A percentile compares a stretch with the other conserved stretches of the same genome.
Evolutionary conservation across 2,113 vertebrate species (phyloP).

Genomic region (Clinocottus analis): DNA sequence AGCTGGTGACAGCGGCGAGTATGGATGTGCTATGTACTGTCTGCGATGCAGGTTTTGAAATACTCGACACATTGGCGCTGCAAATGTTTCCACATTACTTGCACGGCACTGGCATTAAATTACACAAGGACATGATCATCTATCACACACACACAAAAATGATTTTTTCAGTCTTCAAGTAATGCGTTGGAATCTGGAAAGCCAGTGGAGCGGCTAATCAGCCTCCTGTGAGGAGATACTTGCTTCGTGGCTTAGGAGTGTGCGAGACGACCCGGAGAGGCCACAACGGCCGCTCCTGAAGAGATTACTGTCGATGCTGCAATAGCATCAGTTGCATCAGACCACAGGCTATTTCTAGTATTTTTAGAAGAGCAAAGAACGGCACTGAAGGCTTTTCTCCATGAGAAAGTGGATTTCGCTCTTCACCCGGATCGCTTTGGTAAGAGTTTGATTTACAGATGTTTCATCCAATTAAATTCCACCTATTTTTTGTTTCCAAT

Average conservation of each 20-base stretch:
- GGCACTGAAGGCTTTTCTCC: not conserved
- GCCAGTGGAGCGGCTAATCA: not conserved
- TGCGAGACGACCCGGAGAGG: not conserved
- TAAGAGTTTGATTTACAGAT: not conserved
- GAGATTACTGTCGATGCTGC: not conserved
- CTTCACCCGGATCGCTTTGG: not conserved
- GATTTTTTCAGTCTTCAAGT: not conserved
- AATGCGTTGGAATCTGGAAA: not conserved
- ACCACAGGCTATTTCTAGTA: no score
- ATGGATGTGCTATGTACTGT: not conserved
- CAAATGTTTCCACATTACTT: not conserved
- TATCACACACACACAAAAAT: not conserved
- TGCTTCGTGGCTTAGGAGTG: not conserved
- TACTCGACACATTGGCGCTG: not conserved
- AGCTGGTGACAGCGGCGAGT: not conserved
- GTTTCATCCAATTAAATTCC: not conserved
- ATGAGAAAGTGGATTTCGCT: not conserved
- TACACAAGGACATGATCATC: not conserved
- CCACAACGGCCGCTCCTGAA: not conserved
- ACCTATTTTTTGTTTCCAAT: not conserved
- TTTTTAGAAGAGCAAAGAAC: not conserved
- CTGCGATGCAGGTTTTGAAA: not conserved
- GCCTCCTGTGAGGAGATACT: not conserved
- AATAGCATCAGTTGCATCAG: not conserved
- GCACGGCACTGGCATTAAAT: not conserved